Base-by-base conservation (phyloP, 2,888 invertebrate species). In the Bembecia ichneumoniformis region DNA sequence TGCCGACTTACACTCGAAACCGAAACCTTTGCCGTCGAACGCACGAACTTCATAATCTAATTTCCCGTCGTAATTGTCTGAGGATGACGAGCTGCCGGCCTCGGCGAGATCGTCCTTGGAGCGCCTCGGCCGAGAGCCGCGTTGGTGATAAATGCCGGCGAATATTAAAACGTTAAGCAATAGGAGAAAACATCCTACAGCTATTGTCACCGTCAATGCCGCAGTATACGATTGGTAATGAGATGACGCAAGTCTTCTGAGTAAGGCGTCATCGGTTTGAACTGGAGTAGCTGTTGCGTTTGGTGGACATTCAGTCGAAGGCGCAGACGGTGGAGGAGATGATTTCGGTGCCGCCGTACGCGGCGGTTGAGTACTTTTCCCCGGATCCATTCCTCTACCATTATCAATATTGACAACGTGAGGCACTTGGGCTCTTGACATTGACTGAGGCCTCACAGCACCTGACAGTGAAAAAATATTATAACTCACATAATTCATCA, bases 161-260 rank as follows among this genome's bases (percentile, higher is more conserved):
- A 96, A 96, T 59, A 96, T 96, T 17, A 95, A 88, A 10, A 95
- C 92, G 68, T 96, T 96, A 20, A 96, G 87, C 28, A 95, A 86
- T 7, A 96, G 84, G 5, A 96, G 88, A 59, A 95, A 94, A 64
- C 95, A 94, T 1, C 95, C 95, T 7, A 95, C 94, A 1, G 93
- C 94, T 55, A 96, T 94, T 0, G 96, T 96, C 28, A 96, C 94
- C 5, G 95, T 94, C 14, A 96, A 83, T 0, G 96, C 96, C 0
- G 96, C 95, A 4, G 96, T 95, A 74, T 96, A 96, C 52, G 94
- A 95, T 71, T 95, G 95, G 66, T 95, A 95, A 65, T 95, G 95
- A 52, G 92, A 93, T 10, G 92, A 91, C n/a, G 94, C 93, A 5
- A 94, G 84, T 47, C 94, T 91, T 36, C 94, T 90, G 46, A 94